These are phyloP conservation scores for Cosmia trapezina DNA, from an alignment of 2,888 invertebrate genomes.

Conservation along the genomic window DNA sequence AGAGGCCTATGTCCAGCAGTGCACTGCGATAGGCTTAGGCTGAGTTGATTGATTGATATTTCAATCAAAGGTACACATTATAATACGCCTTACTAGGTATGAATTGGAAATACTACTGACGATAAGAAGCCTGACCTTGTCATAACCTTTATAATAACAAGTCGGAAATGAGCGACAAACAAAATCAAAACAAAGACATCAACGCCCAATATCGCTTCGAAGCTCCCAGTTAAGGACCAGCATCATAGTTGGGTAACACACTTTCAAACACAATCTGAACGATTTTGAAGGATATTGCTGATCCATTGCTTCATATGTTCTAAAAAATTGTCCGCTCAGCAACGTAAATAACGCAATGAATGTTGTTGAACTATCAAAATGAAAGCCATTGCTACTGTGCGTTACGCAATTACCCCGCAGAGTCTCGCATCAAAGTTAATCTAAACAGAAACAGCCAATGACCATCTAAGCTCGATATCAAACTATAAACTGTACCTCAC, in stretches of 20 bases:
- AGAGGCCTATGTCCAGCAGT: too few relatives aligned
- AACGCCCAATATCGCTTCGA: background rate
- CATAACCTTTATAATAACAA: background rate
- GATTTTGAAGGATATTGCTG: too few relatives aligned
- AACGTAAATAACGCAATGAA: too few relatives aligned
- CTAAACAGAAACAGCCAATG: slow-evolving; percentile 10
- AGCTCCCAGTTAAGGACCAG: background rate
- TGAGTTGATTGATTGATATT: too few relatives aligned
- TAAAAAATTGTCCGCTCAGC: too few relatives aligned
- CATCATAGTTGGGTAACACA: too few relatives aligned
- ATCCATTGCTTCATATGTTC: too few relatives aligned
- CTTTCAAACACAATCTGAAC: too few relatives aligned
- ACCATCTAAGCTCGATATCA: slow-evolving; percentile 52
- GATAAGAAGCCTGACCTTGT: background rate
- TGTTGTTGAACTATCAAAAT: too few relatives aligned
- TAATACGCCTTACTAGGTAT: background rate
- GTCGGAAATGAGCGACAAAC: background rate
- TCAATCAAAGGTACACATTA: background rate
- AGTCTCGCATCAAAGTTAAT: slow-evolving; percentile 18
- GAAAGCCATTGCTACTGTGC: too few relatives aligned
- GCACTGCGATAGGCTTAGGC: too few relatives aligned
- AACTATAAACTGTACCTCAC: slow-evolving; percentile 55
- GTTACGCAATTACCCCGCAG: too few relatives aligned
- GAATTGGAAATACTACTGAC: background rate
- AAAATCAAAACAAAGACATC: background rate